Conservation (phyloP, 2,113 vertebrate genomes). For the Chitala chitala region DNA sequence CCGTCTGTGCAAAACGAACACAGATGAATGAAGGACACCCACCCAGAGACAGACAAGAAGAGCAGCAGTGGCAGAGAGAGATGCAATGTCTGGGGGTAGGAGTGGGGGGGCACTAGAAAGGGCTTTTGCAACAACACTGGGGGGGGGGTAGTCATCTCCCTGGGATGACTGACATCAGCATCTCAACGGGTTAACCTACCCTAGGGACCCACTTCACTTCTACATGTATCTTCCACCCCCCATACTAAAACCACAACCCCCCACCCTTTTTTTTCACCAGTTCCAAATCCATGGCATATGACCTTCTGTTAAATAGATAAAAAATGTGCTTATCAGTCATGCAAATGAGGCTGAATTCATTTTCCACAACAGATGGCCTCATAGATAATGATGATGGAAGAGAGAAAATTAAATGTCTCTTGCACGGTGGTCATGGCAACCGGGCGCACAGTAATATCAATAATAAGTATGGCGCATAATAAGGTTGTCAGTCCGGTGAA, state of each 20-base stretch:
- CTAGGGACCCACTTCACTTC: constrained; percentile 40
- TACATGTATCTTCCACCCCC: constrained; percentile 66
- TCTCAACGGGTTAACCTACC: background rate
- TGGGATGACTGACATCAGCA: no score
- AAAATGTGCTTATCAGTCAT: constrained; percentile 99
- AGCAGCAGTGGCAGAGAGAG: constrained; percentile 48
- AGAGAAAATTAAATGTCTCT: constrained; percentile 99
- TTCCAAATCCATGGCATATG: constrained; percentile 99
- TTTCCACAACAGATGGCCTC: constrained; percentile 99
- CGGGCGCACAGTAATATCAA: constrained; percentile 98
- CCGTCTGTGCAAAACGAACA: constrained; percentile 35
- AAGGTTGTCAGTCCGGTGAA: constrained; percentile 99
- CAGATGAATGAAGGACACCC: constrained; percentile 15
- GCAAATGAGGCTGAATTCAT: constrained; percentile 99
- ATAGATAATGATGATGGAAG: constrained; percentile 99
- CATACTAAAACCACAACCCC: constrained; percentile 65
- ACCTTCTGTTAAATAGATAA: constrained; percentile 99
- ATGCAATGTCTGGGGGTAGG: no score
- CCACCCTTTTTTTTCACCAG: constrained; percentile 62
- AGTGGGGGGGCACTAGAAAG: background rate
- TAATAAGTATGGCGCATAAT: constrained; percentile 99
- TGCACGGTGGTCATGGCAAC: constrained; percentile 99
- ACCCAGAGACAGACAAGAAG: constrained; percentile 4
- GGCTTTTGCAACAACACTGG: constrained; percentile 59
- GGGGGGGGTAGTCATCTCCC: background rate